Conservation (phyloP, 1,140 invertebrate genomes). For the Vanessa atalanta region DNA sequence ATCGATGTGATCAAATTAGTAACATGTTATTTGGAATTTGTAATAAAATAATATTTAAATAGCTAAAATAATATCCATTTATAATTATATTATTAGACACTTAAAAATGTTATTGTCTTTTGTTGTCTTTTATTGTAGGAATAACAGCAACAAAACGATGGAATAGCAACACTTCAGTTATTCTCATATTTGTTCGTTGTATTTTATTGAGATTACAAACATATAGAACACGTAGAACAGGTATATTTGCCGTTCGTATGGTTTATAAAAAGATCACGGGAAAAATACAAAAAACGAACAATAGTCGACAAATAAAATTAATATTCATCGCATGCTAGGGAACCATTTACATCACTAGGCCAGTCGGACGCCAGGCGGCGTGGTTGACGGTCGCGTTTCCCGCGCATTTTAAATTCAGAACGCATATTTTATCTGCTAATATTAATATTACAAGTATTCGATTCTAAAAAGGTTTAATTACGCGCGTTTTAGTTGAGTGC, state of each 20-base stretch:
- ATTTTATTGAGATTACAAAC: background rate
- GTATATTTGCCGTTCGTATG: background rate
- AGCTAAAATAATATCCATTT: too few species aligned
- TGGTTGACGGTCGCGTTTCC: conserved; percentile 34
- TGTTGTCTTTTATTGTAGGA: too few species aligned
- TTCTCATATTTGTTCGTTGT: background rate
- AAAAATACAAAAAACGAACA: background rate
- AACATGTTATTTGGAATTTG: too few species aligned
- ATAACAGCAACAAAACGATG: too few species aligned
- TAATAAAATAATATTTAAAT: too few species aligned
- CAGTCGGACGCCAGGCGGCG: conserved; percentile 37
- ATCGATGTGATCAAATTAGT: too few species aligned
- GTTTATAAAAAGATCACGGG: background rate
- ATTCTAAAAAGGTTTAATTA: background rate
- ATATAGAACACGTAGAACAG: background rate
- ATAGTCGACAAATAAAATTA: conserved; percentile 5
- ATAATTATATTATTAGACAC: too few species aligned
- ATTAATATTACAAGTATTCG: background rate
- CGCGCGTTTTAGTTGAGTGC: background rate
- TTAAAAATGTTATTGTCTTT: too few species aligned
- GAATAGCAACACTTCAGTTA: background rate
- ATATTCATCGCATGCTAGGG: conserved; percentile 13
- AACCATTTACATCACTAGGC: conserved; percentile 26
- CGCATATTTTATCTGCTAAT: conserved; percentile 16
- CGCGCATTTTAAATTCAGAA: conserved; percentile 34